A percentile compares a stretch with the other conserved stretches of the same genome.
Evolutionary conservation across 2,888 invertebrate species (phyloP).

Genomic region (Limnephilus auricula): DNA sequence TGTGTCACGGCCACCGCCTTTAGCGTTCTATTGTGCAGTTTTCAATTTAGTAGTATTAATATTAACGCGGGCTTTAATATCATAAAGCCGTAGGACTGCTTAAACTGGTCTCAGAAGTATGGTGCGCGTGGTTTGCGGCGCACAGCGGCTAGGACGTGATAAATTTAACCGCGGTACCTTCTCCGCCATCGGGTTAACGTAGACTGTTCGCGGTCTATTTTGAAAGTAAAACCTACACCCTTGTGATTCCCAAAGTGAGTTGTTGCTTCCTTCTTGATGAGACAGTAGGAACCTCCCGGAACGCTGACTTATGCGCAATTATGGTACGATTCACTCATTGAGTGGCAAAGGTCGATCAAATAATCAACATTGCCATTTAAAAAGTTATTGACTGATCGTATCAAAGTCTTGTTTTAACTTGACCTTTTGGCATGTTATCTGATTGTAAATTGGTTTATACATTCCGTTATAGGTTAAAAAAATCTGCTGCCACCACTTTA

Average conservation of each 20-base stretch:
- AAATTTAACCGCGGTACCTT: neutral
- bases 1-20: neutral
- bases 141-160: neutral
- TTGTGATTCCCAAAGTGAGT: neutral
- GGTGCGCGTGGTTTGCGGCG: neutral
- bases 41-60: constrained; percentile 2
- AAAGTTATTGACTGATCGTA: too few species aligned
- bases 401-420: too few species aligned
- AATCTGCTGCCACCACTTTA: too few species aligned
- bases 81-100: neutral
- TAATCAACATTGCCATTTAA: neutral
- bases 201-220: neutral
- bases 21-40: neutral
- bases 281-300: neutral
- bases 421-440: too few species aligned
- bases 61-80: neutral
- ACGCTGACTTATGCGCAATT: neutral
- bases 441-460: too few species aligned
- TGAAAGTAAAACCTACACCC: neutral
- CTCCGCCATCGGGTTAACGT: neutral
- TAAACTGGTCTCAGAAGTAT: neutral
- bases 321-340: neutral
- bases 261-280: neutral
- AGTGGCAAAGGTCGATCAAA: neutral
- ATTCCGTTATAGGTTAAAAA: too few species aligned